Evolutionary conservation across 2,888 invertebrate species (phyloP).

Genomic region (Sphaerophoria taeniata): DNA sequence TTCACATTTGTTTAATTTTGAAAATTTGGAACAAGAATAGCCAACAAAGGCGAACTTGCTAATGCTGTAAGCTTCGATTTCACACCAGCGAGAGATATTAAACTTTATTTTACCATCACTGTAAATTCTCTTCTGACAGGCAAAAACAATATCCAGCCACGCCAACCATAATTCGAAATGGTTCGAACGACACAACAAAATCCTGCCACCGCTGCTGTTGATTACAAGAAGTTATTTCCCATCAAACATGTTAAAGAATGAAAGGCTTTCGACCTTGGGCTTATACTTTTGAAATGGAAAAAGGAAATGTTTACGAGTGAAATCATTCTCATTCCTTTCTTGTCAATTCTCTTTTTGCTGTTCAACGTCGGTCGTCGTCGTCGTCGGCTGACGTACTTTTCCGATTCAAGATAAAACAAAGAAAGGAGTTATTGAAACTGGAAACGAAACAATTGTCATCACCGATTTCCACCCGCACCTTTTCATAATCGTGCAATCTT

Average conservation of each 20-base stretch:
- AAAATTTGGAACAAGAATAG: no score
- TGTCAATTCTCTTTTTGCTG: not conserved
- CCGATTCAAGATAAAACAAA: not conserved
- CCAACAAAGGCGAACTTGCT: no score
- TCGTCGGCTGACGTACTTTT: not conserved
- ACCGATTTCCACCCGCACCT: conserved; percentile 11
- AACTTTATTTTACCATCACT: not conserved
- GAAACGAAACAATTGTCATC: conserved; percentile 32
- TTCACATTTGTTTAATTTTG: no score
- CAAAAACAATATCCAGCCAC: not conserved
- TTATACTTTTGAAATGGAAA: no score
- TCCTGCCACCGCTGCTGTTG: conserved; percentile 8
- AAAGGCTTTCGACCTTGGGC: not conserved
- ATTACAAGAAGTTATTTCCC: conserved; percentile 55
- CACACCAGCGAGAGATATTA: not conserved
- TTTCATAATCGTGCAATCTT: not conserved
- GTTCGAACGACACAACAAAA: no score
- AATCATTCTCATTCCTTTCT: conserved; percentile 4
- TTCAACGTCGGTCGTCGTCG: no score
- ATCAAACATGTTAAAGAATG: conserved; percentile 36
- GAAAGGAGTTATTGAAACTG: conserved; percentile 24
- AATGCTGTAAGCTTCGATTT: no score
- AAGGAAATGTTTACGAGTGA: not conserved
- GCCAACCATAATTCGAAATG: not conserved
- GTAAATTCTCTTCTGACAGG: not conserved